These are phyloP conservation scores for Dynastes grantii DNA, from an alignment of 2,888 invertebrate species.

Conservation along the genomic window DNA sequence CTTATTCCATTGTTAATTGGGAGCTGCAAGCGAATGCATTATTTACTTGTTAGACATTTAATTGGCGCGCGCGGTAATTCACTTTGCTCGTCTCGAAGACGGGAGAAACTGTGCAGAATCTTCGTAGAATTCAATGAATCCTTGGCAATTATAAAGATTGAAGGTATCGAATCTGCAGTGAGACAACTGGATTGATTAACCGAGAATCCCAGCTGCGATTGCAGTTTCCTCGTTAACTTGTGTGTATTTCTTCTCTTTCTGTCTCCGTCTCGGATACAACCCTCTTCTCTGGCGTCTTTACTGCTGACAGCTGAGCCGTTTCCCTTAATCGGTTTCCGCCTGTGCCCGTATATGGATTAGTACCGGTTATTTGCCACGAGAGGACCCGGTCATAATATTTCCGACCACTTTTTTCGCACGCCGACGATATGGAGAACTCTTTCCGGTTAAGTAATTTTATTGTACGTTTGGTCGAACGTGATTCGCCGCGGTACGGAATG, in stretches of 20 bases:
- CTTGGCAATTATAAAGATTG: slow-evolving; percentile 59
- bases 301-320: slow-evolving; percentile 25
- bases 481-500: slow-evolving; percentile 34
- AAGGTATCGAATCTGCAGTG: slow-evolving; percentile 55
- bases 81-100: slow-evolving; percentile 4
- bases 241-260: slow-evolving; percentile 41
- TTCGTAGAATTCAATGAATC: slow-evolving; percentile 52
- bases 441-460: slow-evolving; percentile 44
- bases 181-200: slow-evolving; percentile 60
- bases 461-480: slow-evolving; percentile 43
- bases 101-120: slow-evolving; percentile 1
- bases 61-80: slow-evolving; percentile 16
- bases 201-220: slow-evolving; percentile 52
- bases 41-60: slow-evolving; percentile 20
- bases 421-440: slow-evolving; percentile 33
- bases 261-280: slow-evolving; percentile 18
- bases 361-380: slow-evolving; percentile 49
- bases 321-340: slow-evolving; percentile 47
- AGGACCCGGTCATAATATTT: slow-evolving; percentile 47
- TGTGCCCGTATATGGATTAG: slow-evolving; percentile 45
- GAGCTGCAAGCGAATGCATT: neutral
- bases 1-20: neutral
- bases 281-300: slow-evolving; percentile 14
- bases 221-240: slow-evolving; percentile 41
- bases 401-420: slow-evolving; percentile 30